Evolutionary conservation across 2,888 invertebrate species (phyloP).

Genomic region (Cantharis nigra): DNA sequence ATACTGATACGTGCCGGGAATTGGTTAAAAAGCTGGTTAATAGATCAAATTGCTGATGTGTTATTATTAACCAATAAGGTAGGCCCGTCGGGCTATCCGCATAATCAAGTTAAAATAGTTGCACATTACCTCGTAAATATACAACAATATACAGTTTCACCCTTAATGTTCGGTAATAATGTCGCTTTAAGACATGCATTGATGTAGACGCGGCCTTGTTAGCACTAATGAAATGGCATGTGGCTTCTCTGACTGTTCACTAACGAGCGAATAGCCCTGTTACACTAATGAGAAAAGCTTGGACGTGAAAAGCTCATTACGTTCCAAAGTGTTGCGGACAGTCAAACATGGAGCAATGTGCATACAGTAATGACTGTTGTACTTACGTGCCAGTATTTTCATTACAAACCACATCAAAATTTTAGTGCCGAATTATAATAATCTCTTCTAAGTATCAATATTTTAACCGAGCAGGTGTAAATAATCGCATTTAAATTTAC

Average conservation of each 20-base stretch:
- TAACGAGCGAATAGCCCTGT: constrained; percentile 54
- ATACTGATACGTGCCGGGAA: not conserved
- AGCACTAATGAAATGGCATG: constrained; percentile 54
- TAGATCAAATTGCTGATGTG: not conserved
- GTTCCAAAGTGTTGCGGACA: constrained; percentile 50
- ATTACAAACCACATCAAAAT: constrained; percentile 45
- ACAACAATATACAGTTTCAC: not conserved
- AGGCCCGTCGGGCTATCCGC: not conserved
- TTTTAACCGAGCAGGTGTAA: not conserved
- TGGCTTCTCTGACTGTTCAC: constrained; percentile 44
- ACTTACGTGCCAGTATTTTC: constrained; percentile 41
- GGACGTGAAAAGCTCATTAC: constrained; percentile 55
- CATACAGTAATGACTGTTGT: constrained; percentile 40
- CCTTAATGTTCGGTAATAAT: constrained; percentile 35
- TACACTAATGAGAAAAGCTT: constrained; percentile 56
- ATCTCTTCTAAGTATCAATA: not conserved
- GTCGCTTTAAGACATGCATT: constrained; percentile 38
- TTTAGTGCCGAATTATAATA: constrained; percentile 26
- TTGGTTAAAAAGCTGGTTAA: not conserved
- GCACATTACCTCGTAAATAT: not conserved
- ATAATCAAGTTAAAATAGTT: not conserved
- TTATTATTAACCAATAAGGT: not conserved
- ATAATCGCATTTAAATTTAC: not conserved
- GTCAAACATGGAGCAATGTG: constrained; percentile 35
- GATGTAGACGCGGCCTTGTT: constrained; percentile 47